These are phyloP conservation scores for Jacana jacana DNA, from an alignment of 2,113 vertebrate species.

Conservation along the genomic window DNA sequence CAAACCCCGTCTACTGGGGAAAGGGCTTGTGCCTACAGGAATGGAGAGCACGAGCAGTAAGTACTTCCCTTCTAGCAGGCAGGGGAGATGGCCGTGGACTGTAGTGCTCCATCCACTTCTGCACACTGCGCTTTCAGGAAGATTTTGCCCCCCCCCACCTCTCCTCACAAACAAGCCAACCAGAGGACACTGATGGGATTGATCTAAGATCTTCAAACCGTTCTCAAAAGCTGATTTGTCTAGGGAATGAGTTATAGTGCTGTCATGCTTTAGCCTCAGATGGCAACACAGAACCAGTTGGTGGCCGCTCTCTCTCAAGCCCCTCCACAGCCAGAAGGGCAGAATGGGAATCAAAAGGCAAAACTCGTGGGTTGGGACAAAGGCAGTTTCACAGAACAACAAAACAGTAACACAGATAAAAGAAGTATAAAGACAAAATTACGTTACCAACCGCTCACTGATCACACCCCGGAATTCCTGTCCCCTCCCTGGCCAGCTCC, in stretches of 20 bases:
- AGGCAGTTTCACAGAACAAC: too few relatives aligned
- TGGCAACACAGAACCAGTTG: too few relatives aligned
- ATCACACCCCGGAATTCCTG: too few relatives aligned
- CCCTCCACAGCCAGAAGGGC: too few relatives aligned
- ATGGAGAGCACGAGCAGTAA: not conserved
- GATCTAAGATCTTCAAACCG: not conserved
- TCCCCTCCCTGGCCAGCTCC: too few relatives aligned
- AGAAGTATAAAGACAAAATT: too few relatives aligned
- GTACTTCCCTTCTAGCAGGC: not conserved
- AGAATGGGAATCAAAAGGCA: too few relatives aligned
- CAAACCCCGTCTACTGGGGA: not conserved
- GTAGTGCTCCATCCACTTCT: not conserved
- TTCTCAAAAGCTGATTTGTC: not conserved
- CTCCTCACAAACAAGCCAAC: rapidly evolving
- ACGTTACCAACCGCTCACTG: too few relatives aligned
- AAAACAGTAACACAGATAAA: too few relatives aligned
- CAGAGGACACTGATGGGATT: not conserved
- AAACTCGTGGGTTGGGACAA: too few relatives aligned
- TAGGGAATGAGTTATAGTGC: not conserved
- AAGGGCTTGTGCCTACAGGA: not conserved
- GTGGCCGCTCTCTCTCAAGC: too few relatives aligned
- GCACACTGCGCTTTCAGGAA: not conserved
- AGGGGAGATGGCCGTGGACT: not conserved
- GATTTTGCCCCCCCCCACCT: not conserved
- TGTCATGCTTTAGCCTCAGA: too few relatives aligned